These are phyloP conservation scores for Drosophila rufa DNA, from an alignment of 1,140 invertebrate genomes.

Conservation along the genomic window DNA sequence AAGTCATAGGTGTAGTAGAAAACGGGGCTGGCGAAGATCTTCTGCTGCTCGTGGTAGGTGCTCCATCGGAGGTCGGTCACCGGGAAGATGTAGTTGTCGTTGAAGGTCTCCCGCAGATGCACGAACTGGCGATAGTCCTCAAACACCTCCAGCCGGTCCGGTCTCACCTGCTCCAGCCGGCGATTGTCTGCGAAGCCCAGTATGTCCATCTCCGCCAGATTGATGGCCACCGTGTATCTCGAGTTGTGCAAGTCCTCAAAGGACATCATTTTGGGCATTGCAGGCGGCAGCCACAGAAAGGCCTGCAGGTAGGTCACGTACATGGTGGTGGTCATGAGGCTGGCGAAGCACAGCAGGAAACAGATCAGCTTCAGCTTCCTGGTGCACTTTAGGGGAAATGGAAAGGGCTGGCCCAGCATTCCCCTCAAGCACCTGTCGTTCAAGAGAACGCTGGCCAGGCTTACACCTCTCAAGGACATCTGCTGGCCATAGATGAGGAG, in stretches of 20 bases:
- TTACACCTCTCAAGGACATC: conserved; percentile 39
- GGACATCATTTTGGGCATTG: conserved; percentile 1
- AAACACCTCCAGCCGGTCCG: neutral
- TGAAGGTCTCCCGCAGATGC: conserved; percentile 46
- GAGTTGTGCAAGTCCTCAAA: conserved; percentile 36
- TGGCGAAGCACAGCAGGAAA: conserved; percentile 45
- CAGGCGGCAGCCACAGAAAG: conserved; percentile 49
- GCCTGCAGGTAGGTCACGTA: conserved; percentile 58
- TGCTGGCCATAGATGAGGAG: conserved; percentile 48
- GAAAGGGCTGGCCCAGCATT: conserved; percentile 57
- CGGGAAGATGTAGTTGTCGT: conserved; percentile 44
- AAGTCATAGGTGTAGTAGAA: conserved; percentile 60
- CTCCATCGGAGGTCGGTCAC: conserved; percentile 42
- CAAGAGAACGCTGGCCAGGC: conserved; percentile 31
- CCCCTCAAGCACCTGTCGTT: conserved; percentile 60
- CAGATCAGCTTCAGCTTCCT: conserved; percentile 45
- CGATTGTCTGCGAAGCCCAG: conserved; percentile 3
- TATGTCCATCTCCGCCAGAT: neutral
- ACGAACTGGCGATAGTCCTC: conserved; percentile 19
- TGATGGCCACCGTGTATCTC: conserved; percentile 21
- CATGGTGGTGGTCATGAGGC: conserved; percentile 66
- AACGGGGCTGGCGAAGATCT: conserved; percentile 25
- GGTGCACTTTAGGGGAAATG: conserved; percentile 11
- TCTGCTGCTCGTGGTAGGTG: conserved; percentile 55
- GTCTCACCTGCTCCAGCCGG: neutral